phyloP scores from a whole-genome alignment of 1,140 invertebrate species.

The Brachionus manjavacas region DNA sequence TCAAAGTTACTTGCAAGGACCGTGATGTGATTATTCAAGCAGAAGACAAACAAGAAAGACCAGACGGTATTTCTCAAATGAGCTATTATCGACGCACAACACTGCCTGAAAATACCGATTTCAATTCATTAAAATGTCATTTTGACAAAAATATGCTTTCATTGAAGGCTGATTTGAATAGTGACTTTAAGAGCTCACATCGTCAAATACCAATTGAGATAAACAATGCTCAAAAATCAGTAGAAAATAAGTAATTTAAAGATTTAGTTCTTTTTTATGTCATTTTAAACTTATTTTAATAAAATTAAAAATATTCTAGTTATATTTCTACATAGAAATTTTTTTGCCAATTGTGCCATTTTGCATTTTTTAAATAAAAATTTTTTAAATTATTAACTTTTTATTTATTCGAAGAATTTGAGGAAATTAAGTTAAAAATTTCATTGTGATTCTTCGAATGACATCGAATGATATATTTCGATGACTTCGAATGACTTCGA shows the following conservation, averaged over 20 bases:
- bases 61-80: not conserved
- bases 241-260: not conserved
- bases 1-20: slow-evolving; percentile 6
- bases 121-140: not conserved
- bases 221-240: not conserved
- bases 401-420: too few species aligned
- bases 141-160: not conserved
- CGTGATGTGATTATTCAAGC: not conserved
- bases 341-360: too few species aligned
- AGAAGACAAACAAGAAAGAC: not conserved
- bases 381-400: too few species aligned
- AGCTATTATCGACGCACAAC: slow-evolving; percentile 9
- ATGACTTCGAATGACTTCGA: too few species aligned
- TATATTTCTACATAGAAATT: too few species aligned
- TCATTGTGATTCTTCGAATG: too few species aligned
- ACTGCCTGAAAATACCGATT: slow-evolving; percentile 12
- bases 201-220: not conserved
- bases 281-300: not conserved
- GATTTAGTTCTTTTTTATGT: not conserved
- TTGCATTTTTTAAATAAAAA: too few species aligned
- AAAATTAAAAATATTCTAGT: too few species aligned
- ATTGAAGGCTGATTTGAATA: not conserved
- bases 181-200: not conserved
- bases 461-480: too few species aligned
- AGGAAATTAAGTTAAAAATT: too few species aligned